phyloP scores from a whole-genome alignment of 2,113 vertebrate species.

The Amazona guildingii region DNA sequence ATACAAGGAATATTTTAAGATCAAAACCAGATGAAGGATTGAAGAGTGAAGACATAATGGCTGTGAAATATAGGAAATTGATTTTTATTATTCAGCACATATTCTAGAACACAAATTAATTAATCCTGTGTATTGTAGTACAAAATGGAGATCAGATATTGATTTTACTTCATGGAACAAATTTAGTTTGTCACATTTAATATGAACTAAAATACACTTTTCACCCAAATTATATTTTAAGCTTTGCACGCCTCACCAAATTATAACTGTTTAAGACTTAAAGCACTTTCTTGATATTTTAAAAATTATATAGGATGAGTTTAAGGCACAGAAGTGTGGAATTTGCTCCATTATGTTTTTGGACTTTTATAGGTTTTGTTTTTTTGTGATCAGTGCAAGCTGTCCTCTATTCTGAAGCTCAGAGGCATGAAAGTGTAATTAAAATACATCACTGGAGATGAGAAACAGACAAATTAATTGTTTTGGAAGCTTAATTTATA shows the following conservation, averaged over 20 bases:
- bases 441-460: slow-evolving; percentile 55
- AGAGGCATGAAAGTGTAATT: slow-evolving; percentile 36
- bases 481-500: slow-evolving; percentile 57
- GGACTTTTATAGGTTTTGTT: background rate
- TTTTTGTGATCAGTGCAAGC: background rate
- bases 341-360: background rate
- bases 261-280: background rate
- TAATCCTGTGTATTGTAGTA: background rate
- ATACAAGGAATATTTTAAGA: background rate
- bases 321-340: background rate
- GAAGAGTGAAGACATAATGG: background rate
- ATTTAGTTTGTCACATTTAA: background rate
- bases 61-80: background rate
- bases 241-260: background rate
- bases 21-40: background rate
- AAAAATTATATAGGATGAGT: background rate
- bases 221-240: background rate
- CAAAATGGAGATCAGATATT: background rate
- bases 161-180: background rate
- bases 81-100: background rate
- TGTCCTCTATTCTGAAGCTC: background rate
- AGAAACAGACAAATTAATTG: slow-evolving; percentile 68
- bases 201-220: background rate
- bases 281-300: background rate
- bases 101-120: background rate